Conservation (phyloP, 2,113 vertebrate species). For the Clarias macrocephalus region DNA sequence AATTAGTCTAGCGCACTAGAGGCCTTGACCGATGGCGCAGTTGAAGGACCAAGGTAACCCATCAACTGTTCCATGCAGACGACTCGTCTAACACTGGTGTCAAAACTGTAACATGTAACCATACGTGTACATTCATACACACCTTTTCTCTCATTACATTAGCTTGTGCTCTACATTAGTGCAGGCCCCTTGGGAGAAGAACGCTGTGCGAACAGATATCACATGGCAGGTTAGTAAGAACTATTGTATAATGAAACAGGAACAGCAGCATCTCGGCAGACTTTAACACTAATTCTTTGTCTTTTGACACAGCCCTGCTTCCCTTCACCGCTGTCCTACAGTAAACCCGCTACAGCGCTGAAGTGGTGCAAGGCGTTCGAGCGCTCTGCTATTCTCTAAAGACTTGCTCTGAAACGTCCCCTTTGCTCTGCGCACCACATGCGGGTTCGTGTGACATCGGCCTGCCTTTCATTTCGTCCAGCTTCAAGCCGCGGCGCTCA, state of each 20-base stretch:
- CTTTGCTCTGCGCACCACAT: constrained; percentile 48
- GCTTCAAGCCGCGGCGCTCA: constrained; percentile 42
- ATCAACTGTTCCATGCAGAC: not conserved
- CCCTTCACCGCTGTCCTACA: constrained; percentile 18
- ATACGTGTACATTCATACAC: not conserved
- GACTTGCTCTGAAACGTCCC: not conserved
- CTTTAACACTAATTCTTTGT: constrained; percentile 38
- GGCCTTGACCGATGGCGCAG: not conserved
- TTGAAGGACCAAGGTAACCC: not conserved
- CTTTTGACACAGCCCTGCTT: constrained; percentile 24
- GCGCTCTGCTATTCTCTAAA: not conserved
- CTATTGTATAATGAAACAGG: constrained; percentile 45
- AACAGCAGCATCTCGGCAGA: constrained; percentile 24
- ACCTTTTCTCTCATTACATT: not conserved
- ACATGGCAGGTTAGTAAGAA: constrained; percentile 25
- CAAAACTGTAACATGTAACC: not conserved
- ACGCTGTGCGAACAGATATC: constrained; percentile 20
- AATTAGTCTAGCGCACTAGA: not conserved
- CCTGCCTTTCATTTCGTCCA: constrained; percentile 57
- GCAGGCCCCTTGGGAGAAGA: constrained; percentile 9
- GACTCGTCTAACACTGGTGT: not conserved
- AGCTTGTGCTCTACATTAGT: not conserved
- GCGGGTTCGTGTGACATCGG: constrained; percentile 39
- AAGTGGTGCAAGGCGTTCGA: not conserved
- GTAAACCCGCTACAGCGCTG: constrained; percentile 15